These are phyloP conservation scores for Orbicella faveolata DNA, from an alignment of 64 coral and sea anemone species.

Conservation along the genomic window DNA sequence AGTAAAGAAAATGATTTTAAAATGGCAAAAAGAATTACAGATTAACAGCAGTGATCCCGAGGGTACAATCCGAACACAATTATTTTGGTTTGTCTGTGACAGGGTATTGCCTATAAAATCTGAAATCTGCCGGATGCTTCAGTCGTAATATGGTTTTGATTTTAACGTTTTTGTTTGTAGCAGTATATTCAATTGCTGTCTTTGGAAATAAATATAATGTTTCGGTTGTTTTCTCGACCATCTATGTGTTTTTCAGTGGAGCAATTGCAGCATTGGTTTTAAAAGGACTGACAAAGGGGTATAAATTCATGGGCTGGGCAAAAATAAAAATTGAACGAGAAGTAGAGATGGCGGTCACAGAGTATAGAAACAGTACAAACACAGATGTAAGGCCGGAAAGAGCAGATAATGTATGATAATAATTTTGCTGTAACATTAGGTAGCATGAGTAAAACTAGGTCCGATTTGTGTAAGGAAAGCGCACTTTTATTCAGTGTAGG, in stretches of 20 bases:
- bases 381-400: no score
- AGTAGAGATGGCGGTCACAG: not conserved
- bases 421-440: no score
- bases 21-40: not conserved
- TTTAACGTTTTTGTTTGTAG: not conserved
- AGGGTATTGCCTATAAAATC: not conserved
- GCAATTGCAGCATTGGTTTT: not conserved
- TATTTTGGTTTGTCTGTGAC: constrained; percentile 1
- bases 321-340: not conserved
- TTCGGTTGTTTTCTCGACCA: not conserved
- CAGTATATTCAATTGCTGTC: not conserved
- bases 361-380: not conserved
- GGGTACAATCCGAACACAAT: not conserved
- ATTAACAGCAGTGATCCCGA: not conserved
- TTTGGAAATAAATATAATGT: not conserved
- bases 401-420: no score
- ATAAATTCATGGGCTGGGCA: not conserved
- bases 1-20: not conserved
- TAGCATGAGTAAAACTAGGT: no score
- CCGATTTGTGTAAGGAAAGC: no score
- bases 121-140: constrained; percentile 5
- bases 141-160: constrained; percentile 1
- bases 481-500: no score
- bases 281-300: not conserved
- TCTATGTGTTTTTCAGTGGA: not conserved